Conservation (phyloP, 2,888 invertebrate genomes). For the Torymus auratus region DNA sequence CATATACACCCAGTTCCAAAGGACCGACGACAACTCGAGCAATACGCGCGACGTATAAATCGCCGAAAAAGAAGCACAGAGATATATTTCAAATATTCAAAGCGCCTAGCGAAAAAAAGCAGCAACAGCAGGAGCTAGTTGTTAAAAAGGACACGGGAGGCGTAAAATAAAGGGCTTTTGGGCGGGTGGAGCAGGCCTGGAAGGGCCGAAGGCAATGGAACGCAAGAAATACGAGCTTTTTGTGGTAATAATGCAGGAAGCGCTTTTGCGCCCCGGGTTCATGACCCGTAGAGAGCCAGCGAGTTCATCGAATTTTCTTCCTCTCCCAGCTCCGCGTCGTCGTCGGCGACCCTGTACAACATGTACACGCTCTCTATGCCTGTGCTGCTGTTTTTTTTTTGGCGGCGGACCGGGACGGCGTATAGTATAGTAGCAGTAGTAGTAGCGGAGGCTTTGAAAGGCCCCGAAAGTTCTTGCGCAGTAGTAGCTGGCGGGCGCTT, state of each 20-base stretch:
- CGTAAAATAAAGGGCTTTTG: conserved; percentile 51
- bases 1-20: no score
- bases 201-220: conserved; percentile 47
- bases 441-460: no score
- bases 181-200: not conserved
- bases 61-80: not conserved
- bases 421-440: no score
- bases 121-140: not conserved
- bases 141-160: conserved; percentile 6
- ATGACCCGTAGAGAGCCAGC: conserved; percentile 26
- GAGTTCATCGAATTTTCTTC: conserved; percentile 30
- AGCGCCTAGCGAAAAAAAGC: conserved; percentile 9
- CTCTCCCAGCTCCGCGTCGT: conserved; percentile 17
- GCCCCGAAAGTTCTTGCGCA: not conserved
- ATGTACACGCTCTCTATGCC: not conserved
- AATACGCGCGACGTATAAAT: conserved; percentile 17
- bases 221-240: conserved; percentile 63
- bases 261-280: conserved; percentile 36
- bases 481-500: not conserved
- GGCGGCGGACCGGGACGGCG: no score
- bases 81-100: conserved; percentile 57
- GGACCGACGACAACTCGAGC: not conserved
- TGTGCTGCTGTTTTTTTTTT: not conserved
- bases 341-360: not conserved
- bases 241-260: conserved; percentile 61